Evolutionary conservation across 1,140 invertebrate species (phyloP).

Genomic region (Macrobrachium rosenbergii): DNA sequence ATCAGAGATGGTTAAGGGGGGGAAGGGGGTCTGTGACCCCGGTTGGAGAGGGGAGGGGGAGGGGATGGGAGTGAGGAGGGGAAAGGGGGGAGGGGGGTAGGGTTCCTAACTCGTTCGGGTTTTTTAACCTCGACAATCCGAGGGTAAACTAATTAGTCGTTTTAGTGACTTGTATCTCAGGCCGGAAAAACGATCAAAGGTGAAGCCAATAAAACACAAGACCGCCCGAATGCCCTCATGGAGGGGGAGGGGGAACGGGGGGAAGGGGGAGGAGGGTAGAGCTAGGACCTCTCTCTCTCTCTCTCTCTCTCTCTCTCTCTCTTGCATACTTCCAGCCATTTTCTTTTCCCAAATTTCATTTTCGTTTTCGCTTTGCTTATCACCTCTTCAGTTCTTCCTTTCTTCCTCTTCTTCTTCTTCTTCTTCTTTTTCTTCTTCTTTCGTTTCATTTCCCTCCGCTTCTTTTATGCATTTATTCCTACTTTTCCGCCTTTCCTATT

Average conservation of each 20-base stretch:
- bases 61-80: neutral
- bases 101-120: neutral
- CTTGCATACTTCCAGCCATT: too few relatives aligned
- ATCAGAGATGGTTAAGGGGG: neutral
- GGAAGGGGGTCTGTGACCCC: neutral
- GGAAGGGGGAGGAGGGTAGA: too few relatives aligned
- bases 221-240: neutral
- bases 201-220: constrained; percentile 9
- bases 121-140: constrained; percentile 5
- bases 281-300: too few relatives aligned
- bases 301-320: too few relatives aligned
- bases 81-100: neutral
- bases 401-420: too few relatives aligned
- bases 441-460: neutral
- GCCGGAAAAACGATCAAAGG: constrained; percentile 30
- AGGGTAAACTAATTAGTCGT: constrained; percentile 41
- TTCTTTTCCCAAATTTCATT: too few relatives aligned
- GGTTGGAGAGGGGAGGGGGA: neutral
- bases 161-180: constrained; percentile 26
- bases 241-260: too few relatives aligned
- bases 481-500: neutral
- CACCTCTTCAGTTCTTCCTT: too few relatives aligned
- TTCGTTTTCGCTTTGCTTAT: too few relatives aligned
- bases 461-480: too few relatives aligned
- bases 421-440: neutral